Base-by-base conservation (phyloP, 2,888 invertebrate species). In the Spicauda simplicius region DNA sequence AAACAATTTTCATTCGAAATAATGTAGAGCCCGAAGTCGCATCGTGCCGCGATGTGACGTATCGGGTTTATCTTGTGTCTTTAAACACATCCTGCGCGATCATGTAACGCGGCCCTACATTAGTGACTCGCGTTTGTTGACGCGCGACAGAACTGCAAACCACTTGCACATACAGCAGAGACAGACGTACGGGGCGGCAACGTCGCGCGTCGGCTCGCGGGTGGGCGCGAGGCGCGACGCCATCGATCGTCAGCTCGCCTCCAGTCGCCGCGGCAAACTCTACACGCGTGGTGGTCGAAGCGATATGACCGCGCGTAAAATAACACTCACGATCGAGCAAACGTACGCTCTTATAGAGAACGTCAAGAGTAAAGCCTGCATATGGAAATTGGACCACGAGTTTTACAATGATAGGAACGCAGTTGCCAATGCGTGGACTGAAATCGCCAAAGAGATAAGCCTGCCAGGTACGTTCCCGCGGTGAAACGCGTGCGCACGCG, bases 321-420 rank as follows among this genome's bases (percentile, higher is more conserved):
- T 7, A 10, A 5, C 30, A 6, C 58, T 65, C 52, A 18, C 58
- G 2, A 2, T 2, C 18, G 53, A 65, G 19, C 58, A 65, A 30
- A 50, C 14, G 16, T 19, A 18, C 30, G 16, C n/a, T 19, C 71
- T 87, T 4, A 81, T 86, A 57, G 68, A 76, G 5, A 81, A 81
- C 74, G 78, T 87, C 10, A 79, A 75, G 67, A 76, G 68, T 12
- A 74, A 80, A 14, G 77, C 76, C 1, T 81, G 78, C 55, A 58
- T 88, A 18, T 87, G 87, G 87, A 76, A 87, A 66, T 62, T 74
- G 2, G 77, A 78, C 0, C 68, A 81, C 50, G 73, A 77, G 8
- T 67, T 75, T 3, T 81, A 86, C 73, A 81, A 78, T 56, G 80
- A 85, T 25, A 79, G 83, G 64, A 73, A 70, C 25, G 69, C 71